Evolutionary conservation across 1,140 invertebrate species (phyloP).

Genomic region (Lepidurus arcticus): DNA sequence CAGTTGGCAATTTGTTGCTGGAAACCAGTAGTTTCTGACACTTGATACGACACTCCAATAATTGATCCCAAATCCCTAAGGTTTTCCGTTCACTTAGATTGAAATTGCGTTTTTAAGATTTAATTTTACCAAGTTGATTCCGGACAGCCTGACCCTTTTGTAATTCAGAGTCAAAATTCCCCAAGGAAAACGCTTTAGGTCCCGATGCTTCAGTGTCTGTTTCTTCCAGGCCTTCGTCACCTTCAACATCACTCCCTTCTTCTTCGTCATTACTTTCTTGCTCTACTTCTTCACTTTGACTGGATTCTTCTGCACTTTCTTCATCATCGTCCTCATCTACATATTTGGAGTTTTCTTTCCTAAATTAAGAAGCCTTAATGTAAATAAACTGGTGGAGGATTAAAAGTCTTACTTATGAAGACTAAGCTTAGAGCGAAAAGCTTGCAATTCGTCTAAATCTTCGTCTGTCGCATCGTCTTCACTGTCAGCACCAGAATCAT

Average conservation of each 20-base stretch:
- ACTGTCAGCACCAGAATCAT: constrained; percentile 34
- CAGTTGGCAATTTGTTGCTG: constrained; percentile 70
- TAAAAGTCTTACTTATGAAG: constrained; percentile 17
- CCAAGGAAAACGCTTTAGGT: constrained; percentile 12
- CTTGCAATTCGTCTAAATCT: constrained; percentile 20
- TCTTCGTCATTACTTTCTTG: constrained; percentile 35
- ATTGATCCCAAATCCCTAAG: constrained; percentile 65
- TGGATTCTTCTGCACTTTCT: constrained; percentile 35
- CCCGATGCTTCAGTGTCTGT: constrained; percentile 28
- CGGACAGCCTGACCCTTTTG: constrained; percentile 39
- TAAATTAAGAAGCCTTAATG: constrained; percentile 44
- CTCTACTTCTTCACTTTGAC: constrained; percentile 40
- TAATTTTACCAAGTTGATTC: constrained; percentile 26
- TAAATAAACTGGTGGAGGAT: background rate
- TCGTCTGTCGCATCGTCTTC: constrained; percentile 32
- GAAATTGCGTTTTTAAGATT: constrained; percentile 28
- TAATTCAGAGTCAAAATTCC: constrained; percentile 18
- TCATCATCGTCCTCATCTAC: constrained; percentile 38
- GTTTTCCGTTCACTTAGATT: constrained; percentile 32
- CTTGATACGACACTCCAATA: constrained; percentile 76
- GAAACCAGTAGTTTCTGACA: constrained; percentile 68
- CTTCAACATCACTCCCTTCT: constrained; percentile 39
- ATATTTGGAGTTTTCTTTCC: constrained; percentile 50
- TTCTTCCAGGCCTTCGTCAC: constrained; percentile 35
- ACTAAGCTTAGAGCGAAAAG: constrained; percentile 35